Evolutionary conservation across 2,797 vertebrate species (phyloP).

Genomic region (Sebastes ruberrimus): DNA sequence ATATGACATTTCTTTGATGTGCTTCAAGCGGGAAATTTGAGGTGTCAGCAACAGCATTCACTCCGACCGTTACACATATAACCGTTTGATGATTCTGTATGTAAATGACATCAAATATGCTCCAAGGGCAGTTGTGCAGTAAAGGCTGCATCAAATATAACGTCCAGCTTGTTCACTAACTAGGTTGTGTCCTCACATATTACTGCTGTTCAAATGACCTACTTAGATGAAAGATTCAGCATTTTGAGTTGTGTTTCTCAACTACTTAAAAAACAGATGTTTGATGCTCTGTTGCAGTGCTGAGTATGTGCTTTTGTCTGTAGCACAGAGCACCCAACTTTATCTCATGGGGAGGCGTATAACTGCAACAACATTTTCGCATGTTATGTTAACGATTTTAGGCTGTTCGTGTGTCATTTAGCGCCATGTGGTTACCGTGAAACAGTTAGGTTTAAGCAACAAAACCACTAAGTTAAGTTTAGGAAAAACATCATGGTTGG

Average conservation of each 20-base stretch:
- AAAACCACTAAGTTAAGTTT: too few relatives aligned
- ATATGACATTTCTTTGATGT: slow-evolving; percentile 37
- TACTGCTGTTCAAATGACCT: not conserved
- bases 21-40: slow-evolving; percentile 11
- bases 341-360: too few relatives aligned
- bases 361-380: too few relatives aligned
- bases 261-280: not conserved
- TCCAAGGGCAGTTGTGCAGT: not conserved
- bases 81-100: slow-evolving; percentile 1
- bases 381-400: too few relatives aligned
- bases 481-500: too few relatives aligned
- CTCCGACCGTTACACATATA: not conserved
- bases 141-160: not conserved
- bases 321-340: too few relatives aligned
- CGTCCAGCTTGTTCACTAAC: not conserved
- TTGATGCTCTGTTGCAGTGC: not conserved
- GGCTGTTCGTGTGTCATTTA: too few relatives aligned
- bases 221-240: not conserved
- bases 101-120: not conserved
- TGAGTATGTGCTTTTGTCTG: too few relatives aligned
- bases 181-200: not conserved
- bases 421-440: accelerated
- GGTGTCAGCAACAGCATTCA: not conserved
- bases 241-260: too few relatives aligned
- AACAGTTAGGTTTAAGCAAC: too few relatives aligned